phyloP scores from a whole-genome alignment of 2,113 vertebrate species.

The Apteryx owenii region DNA sequence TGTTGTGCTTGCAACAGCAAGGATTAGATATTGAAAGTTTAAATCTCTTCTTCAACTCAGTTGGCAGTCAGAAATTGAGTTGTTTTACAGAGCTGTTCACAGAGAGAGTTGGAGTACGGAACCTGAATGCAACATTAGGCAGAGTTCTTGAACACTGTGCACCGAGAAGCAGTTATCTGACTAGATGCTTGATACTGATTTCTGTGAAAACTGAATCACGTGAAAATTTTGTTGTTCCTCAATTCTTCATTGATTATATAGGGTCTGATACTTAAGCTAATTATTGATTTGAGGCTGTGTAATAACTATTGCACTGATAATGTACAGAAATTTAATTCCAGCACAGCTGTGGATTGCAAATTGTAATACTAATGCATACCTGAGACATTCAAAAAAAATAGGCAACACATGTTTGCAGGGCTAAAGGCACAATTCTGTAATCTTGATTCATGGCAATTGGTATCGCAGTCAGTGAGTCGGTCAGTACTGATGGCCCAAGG shows the following conservation, averaged over 20 bases:
- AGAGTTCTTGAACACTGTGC: neutral
- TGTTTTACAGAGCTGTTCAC: neutral
- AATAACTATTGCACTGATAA: neutral
- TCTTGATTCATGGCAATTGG: neutral
- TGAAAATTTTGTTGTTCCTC: neutral
- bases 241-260: neutral
- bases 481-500: neutral
- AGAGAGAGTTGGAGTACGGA: neutral
- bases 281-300: neutral
- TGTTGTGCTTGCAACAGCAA: neutral
- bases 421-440: neutral
- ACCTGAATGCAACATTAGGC: neutral
- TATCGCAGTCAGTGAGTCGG: neutral
- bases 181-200: neutral
- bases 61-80: neutral
- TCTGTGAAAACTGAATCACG: neutral
- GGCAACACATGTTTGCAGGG: rapidly evolving
- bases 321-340: neutral
- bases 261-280: neutral
- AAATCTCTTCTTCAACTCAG: neutral
- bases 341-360: neutral
- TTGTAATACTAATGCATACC: neutral
- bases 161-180: neutral
- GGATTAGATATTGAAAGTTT: neutral
- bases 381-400: neutral